phyloP scores from a whole-genome alignment of 2,888 invertebrate species.

The Gymnosoma rotundatum region DNA sequence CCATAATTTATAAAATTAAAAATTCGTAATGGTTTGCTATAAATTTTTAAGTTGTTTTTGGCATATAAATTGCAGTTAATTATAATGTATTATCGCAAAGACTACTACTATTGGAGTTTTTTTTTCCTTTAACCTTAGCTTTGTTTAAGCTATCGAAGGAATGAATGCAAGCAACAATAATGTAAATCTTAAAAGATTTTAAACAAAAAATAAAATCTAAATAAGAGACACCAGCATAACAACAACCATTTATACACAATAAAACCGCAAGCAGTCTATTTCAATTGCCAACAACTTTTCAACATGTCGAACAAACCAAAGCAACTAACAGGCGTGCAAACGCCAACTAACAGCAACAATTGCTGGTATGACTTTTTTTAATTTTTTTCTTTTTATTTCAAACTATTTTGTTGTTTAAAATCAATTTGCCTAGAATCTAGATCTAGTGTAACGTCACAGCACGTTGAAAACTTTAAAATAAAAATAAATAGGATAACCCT shows the following conservation, averaged over 20 bases:
- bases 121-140: slow-evolving; percentile 13
- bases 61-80: slow-evolving; percentile 72
- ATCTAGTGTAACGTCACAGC: slow-evolving; percentile 65
- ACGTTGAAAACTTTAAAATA: slow-evolving; percentile 50
- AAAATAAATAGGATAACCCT: neutral
- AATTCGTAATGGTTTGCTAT: slow-evolving; percentile 69
- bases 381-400: slow-evolving; percentile 41
- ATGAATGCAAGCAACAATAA: slow-evolving; percentile 44
- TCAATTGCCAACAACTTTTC: slow-evolving; percentile 68
- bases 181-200: slow-evolving; percentile 50
- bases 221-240: slow-evolving; percentile 28
- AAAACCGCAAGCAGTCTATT: slow-evolving; percentile 69
- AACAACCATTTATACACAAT: slow-evolving; percentile 36
- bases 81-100: slow-evolving; percentile 71
- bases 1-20: slow-evolving; percentile 67
- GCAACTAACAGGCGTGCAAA: slow-evolving; percentile 21
- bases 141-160: slow-evolving; percentile 16
- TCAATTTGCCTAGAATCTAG: slow-evolving; percentile 70
- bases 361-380: slow-evolving; percentile 19
- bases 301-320: slow-evolving; percentile 45
- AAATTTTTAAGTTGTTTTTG: slow-evolving; percentile 68
- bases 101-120: slow-evolving; percentile 51
- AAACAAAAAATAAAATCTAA: slow-evolving; percentile 9
- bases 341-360: slow-evolving; percentile 28
- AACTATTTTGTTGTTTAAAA: slow-evolving; percentile 60